Base-by-base conservation (phyloP, 1,140 invertebrate species). In the Hesperophylax magnus region DNA sequence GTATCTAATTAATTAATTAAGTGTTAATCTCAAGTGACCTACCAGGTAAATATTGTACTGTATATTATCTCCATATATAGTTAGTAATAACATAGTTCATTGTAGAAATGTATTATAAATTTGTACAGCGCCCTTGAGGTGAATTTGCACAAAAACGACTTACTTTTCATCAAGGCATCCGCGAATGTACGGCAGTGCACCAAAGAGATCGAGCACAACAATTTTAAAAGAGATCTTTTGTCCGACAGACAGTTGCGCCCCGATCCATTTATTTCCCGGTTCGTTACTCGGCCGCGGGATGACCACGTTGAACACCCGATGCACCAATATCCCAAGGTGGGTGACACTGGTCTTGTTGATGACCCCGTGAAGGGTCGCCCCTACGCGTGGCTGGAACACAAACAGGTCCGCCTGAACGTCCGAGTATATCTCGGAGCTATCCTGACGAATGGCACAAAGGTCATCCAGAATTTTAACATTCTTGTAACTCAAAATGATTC, bases 391-490 rank as follows among this genome's bases (percentile, higher is more conserved):
- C 20, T 85, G 85, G 86, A 94, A 94, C 79, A 94, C 86, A 86
- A 92, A 93, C 86, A 93, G 93, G 83, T 93, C 92, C 52, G 91
- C 92, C 88, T 92, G 89, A 17, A 94, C 89, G 87, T 93, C 91
- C 58, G 93, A 86, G 83, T 93, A 91, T 82, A 93, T 91, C 78
- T 91, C 92, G 79, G 87, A 89, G 82, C 88, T 90, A 79, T 93
- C 92, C 82, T 91, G 88, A 61, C 90, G 86, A 79, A 92, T 90
- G 22, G 87, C 85, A 79, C 91, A 91, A 17, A 91, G 78, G 78
- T 91, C 86, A 78, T 89, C 89, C 22, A 93, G 83, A 18, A 94
- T 82, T 85, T 91, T 91, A 27, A 92, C 87, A 85, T 94, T 93
- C 86, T 92, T 90, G 82, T 93, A 94, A 72, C 92, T 90, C 39